These are phyloP conservation scores for Nematostella vectensis DNA, from an alignment of 92 coral and sea anemone species.

Conservation along the genomic window DNA sequence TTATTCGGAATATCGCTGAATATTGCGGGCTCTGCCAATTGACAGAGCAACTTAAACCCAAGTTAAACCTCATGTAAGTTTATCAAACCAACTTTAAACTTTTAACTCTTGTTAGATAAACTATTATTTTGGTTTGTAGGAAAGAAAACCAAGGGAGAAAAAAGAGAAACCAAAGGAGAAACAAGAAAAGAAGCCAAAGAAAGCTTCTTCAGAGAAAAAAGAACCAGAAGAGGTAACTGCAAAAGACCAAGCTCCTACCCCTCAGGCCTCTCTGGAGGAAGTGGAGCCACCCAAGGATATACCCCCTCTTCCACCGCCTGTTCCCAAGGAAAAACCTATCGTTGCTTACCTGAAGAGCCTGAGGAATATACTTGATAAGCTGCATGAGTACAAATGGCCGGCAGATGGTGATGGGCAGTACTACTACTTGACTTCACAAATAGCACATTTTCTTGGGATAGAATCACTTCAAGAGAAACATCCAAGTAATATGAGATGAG, in stretches of 20 bases:
- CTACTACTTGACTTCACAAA: conserved; percentile 52
- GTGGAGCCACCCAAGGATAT: conserved; percentile 19
- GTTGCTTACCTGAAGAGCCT: conserved; percentile 25
- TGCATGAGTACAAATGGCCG: conserved; percentile 93
- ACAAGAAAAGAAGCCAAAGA: conserved; percentile 13
- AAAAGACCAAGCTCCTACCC: conserved; percentile 11
- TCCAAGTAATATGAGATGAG: no score
- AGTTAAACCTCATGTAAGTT: no score
- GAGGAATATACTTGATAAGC: conserved; percentile 30
- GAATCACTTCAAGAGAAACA: conserved; percentile 47
- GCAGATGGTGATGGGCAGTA: conserved; percentile 81
- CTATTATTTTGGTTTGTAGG: neutral
- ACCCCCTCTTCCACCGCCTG: conserved; percentile 14
- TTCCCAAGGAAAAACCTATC: conserved; percentile 26
- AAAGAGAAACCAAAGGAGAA: conserved; percentile 14
- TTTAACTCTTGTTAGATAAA: no score
- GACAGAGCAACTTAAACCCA: no score
- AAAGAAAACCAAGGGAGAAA: conserved; percentile 13
- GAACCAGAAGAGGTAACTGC: conserved; percentile 23
- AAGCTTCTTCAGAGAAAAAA: conserved; percentile 25
- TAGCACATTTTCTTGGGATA: conserved; percentile 70
- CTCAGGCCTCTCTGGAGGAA: conserved; percentile 18
- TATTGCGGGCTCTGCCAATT: no score
- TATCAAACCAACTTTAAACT: no score
- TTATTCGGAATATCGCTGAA: no score